These are phyloP conservation scores for Mormyrus iriodes DNA, from an alignment of 2,113 vertebrate genomes.

Conservation along the genomic window DNA sequence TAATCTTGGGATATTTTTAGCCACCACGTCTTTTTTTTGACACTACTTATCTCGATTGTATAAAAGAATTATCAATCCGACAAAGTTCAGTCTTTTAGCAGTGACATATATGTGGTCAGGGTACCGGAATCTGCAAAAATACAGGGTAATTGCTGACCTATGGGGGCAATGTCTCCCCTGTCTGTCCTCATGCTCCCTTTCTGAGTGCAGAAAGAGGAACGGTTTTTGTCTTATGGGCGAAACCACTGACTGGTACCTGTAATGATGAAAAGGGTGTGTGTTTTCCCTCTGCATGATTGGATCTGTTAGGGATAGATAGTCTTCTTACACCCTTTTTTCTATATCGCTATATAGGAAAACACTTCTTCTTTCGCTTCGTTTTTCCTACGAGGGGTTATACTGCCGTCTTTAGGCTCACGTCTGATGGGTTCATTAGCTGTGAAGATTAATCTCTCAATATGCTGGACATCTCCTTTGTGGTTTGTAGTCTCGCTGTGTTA, in stretches of 20 bases:
- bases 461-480: conserved; percentile 26
- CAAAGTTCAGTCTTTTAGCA: conserved; percentile 28
- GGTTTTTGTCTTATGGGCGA: not conserved
- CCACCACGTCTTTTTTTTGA: not conserved
- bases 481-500: conserved; percentile 23
- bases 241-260: not conserved
- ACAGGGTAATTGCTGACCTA: conserved; percentile 49
- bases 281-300: not conserved
- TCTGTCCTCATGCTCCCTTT: not conserved
- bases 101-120: conserved; percentile 16
- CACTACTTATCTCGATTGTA: not conserved
- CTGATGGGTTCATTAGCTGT: not conserved
- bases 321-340: not conserved
- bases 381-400: not conserved
- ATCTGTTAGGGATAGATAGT: not conserved
- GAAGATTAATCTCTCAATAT: conserved; percentile 25
- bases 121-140: conserved; percentile 48
- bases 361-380: not conserved
- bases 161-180: not conserved
- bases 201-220: not conserved
- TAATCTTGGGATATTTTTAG: not conserved
- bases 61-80: conserved; percentile 21
- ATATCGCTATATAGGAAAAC: conserved; percentile 19
- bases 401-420: not conserved
- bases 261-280: not conserved